Percentiles rank a stretch among this genome's conserved stretches.
phyloP scores from a whole-genome alignment of 2,797 vertebrate species.

The Pangasius macronema region DNA sequence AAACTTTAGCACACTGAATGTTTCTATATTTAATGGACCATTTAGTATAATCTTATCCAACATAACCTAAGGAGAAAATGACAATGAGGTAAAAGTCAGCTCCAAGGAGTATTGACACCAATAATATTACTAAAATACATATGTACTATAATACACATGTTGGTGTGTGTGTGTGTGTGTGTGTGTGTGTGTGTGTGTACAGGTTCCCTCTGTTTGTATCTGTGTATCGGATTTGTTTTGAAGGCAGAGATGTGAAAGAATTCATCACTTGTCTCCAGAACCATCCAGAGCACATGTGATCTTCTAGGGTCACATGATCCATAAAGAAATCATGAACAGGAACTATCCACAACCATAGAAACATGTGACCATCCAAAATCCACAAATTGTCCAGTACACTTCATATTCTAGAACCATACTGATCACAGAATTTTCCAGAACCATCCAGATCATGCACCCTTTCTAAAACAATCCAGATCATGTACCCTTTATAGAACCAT shows the following conservation, averaged over 20 bases:
- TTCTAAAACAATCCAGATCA: no score
- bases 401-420: background rate
- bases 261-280: slow-evolving; percentile 86
- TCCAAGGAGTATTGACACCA: background rate
- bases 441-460: background rate
- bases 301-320: background rate
- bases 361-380: background rate
- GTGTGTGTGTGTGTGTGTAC: slow-evolving; percentile 28
- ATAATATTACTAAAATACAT: background rate
- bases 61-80: background rate
- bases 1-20: background rate
- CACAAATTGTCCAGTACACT: background rate
- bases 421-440: background rate
- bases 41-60: background rate
- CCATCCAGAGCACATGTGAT: slow-evolving; percentile 72
- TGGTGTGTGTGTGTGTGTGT: slow-evolving; percentile 7
- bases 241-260: slow-evolving; percentile 77
- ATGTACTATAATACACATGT: no score
- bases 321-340: background rate
- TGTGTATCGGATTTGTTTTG: slow-evolving; percentile 84
- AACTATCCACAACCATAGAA: background rate
- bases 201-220: slow-evolving; percentile 86
- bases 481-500: background rate
- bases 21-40: background rate
- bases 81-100: background rate